Evolutionary conservation across 2,797 vertebrate genomes (phyloP).

Genomic region (Atherinosoma microstoma): DNA sequence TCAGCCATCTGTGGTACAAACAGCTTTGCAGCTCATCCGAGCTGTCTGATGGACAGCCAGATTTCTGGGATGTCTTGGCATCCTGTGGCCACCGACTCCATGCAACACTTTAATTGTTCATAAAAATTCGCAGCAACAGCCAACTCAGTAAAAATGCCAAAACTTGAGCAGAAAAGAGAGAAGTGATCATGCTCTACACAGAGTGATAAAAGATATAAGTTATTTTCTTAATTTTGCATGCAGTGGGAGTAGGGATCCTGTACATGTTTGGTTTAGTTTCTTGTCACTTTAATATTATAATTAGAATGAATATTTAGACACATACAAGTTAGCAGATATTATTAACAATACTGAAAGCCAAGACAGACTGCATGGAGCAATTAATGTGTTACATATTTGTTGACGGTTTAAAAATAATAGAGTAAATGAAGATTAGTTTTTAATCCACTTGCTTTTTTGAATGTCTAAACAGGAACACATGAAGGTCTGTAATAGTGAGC

Average conservation of each 20-base stretch:
- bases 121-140: conserved; percentile 54
- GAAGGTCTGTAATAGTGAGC: neutral
- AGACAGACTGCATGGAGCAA: too few relatives aligned
- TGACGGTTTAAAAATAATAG: neutral
- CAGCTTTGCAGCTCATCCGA: conserved; percentile 74
- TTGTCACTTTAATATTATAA: neutral
- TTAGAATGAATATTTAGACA: neutral
- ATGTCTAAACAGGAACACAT: neutral
- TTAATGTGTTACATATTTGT: too few relatives aligned
- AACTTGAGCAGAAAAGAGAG: conserved; percentile 35
- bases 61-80: conserved; percentile 69
- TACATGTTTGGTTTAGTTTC: neutral
- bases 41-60: conserved; percentile 77
- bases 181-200: conserved; percentile 13
- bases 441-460: neutral
- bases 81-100: conserved; percentile 52
- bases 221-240: neutral
- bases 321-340: neutral
- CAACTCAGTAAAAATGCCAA: conserved; percentile 48
- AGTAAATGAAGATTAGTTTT: neutral
- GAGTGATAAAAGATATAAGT: neutral
- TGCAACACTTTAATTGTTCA: conserved; percentile 71
- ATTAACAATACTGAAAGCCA: neutral
- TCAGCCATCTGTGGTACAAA: conserved; percentile 85
- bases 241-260: neutral